Evolutionary conservation across 2,888 invertebrate genomes (phyloP), one percentile per base, ranked within the genome.

Genomic region (Polietes domitor): DNA sequence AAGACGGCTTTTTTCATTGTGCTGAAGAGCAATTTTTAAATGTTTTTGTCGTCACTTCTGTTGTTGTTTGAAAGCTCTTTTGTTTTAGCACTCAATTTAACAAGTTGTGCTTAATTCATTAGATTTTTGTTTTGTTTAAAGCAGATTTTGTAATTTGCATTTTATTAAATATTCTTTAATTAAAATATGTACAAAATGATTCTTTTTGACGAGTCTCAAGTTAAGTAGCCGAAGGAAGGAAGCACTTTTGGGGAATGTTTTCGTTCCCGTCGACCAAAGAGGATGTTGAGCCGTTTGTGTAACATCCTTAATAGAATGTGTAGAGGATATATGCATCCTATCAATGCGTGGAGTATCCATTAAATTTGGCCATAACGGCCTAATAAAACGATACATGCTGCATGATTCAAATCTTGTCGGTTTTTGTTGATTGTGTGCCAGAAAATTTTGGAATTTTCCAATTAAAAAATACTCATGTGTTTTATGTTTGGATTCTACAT

Each of bases 41-140:
- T 58, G 43, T 63, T 83, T 32, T 68, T 78, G 83, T 81, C 10
- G 26, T 76, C 79, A 41, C 79, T 71, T 80, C 55, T 75, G 55
- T 55, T 74, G 32, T 3, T 77, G 12, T 78, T n/a, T 24, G 26
- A 58, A 55, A 58, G 24, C 43, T 17, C 50, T 72, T 78, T 78
- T 61, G 32, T 71, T 63, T 65, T 72, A 80, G 43, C 77, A 82
- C 75, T 79, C 63, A 77, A 83, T 83, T 83, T 82, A 43, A 70
- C 61, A 81, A 72, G 81, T 63, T 75, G 19, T 68, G 47, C 19
- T 17, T 17, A 74, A 74, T 37, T 58, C 74, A 80, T 74, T 74
- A 58, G 47, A 61, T 58, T 74, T n/a, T n/a, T n/a, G n/a, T n/a
- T n/a, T 61, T 43, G 41, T 12, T 58, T 17, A 58, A 73, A 73